Evolutionary conservation across 2,888 invertebrate genomes (phyloP), one percentile per base, ranked within the genome.

Genomic region (Ophion ventricosus): DNA sequence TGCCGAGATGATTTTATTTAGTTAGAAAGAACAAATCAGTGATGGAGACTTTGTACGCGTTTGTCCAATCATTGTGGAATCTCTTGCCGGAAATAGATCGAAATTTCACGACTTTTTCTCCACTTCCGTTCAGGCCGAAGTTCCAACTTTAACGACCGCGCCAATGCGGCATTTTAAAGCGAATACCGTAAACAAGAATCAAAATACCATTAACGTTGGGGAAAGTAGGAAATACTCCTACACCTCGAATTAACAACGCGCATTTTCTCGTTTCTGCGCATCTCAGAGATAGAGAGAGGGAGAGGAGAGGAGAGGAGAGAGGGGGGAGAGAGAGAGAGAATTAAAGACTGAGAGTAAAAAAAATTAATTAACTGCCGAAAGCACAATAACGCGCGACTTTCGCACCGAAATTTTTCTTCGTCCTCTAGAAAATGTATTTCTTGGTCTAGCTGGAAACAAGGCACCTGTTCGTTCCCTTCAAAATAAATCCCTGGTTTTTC

Each of bases 61-160:
- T 35, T 7, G 35, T 5, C 1, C 35, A 35, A 14, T 4, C 2
- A 11, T 49, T 49, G 14, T 14, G 4, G 4, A 49, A 11, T 2
- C 4, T 49, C 17, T 14, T 11, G 17, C 43, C 11, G 14, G 17
- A 49, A 49, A 49, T 17, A 49, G 17, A 49, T 49, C 2, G n/a
- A 40, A 66, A 20, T 40, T 40, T 20, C 8, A 35, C n/a, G 66
- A 40, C 61, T 7, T 26, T 61, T 26, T 61, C 26, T 61, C 26
- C 54, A 67, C 29, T 40, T 7, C 20, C 23, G 20, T 66, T 23
- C 11, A 57, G 2, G 5, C 10, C 57, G 7, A 20, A 20, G 10
- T 57, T 57, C 20, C 23, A 35, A 35, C 35, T 74, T 74, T 74
- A 74, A 80, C 74, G 74, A 74, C 67, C 59, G 43, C 25, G 49